Evolutionary conservation across 2,888 invertebrate species (phyloP).

Genomic region (Scaptomyza reducta): DNA sequence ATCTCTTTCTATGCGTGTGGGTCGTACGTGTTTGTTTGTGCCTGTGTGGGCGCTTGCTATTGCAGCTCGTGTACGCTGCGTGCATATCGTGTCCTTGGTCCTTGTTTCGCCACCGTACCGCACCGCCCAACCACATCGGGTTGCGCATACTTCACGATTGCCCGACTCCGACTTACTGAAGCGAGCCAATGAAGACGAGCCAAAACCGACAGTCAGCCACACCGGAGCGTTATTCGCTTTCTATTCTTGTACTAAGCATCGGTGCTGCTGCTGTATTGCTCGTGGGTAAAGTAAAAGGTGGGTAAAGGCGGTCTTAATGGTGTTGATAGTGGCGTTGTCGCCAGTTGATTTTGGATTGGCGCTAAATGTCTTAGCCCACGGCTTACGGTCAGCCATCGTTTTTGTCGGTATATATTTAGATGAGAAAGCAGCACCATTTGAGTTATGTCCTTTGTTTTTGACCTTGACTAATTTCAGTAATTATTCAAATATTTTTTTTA

Average conservation of each 20-base stretch:
- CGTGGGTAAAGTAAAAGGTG: slow-evolving; percentile 7
- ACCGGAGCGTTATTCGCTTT: slow-evolving; percentile 36
- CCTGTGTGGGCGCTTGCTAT: slow-evolving; percentile 23
- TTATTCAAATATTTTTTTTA: background rate
- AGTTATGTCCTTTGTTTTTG: background rate
- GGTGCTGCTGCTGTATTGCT: slow-evolving; percentile 8
- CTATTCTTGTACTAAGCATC: slow-evolving; percentile 14
- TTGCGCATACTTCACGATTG: slow-evolving; percentile 54
- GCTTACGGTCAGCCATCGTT: slow-evolving; percentile 25
- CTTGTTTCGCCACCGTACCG: slow-evolving; percentile 63
- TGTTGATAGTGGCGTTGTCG: slow-evolving; percentile 25
- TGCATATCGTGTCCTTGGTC: slow-evolving; percentile 55
- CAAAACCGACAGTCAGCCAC: slow-evolving; percentile 45
- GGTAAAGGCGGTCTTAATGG: slow-evolving; percentile 11
- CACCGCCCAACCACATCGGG: slow-evolving; percentile 66
- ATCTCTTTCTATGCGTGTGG: slow-evolving; percentile 45
- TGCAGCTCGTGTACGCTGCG: slow-evolving; percentile 24
- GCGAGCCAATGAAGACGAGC: slow-evolving; percentile 72
- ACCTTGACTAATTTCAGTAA: background rate
- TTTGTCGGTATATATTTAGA: background rate
- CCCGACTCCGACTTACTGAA: slow-evolving; percentile 51
- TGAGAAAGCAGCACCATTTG: background rate
- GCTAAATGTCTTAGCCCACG: slow-evolving; percentile 39
- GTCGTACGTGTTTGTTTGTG: slow-evolving; percentile 15
- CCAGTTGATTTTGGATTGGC: slow-evolving; percentile 40